Evolutionary conservation across 2,888 invertebrate species (phyloP), one percentile per base, ranked within the genome.

Genomic region (Chloroclystis v-ata): DNA sequence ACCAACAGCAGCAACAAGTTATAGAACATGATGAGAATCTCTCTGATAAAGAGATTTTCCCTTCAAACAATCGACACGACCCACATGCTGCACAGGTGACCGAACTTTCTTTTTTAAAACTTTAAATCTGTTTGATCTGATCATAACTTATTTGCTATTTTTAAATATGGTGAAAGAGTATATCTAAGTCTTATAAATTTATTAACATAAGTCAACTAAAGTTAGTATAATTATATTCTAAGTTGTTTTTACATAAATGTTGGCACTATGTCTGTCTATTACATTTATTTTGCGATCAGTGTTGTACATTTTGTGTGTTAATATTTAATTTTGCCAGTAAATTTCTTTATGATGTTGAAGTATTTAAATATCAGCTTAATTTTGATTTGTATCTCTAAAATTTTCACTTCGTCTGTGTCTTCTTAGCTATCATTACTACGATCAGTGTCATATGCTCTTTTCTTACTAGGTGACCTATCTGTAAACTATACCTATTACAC

Each of bases 31-130:
- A 95, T 63, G 95, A 95, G 73, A 95, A 95, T 79, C 89, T 95
- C 28, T 95, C 95, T 58, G 96, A 96, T 72, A 96, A 96, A 69
- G 95, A 97, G 74, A 94, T 96, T 65, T 95, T 93, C 69, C 92
- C 92, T 14, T 89, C 90, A 9, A 75, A 58, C 67, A 89, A 78
- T 73, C 61, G 88, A 24, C 89, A 89, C 54, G 89, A 89, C 60
- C 89, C 74, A 38, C 88, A 87, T 57, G 72, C 85, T 48, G 90
- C 82, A 89, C 92, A 89, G 90, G 90, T 91, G 80, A 89, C 79
- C 72, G 72, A 70, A 74, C 66, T 66, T 57, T 69, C 62, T 56
- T 57, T 61, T 48, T 63, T 61, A 49, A 10, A 14, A 6, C 7
- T 39, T n/a, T 16, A 28, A 16, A 52, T 54, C 59, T 49, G 43